phyloP scores from a whole-genome alignment of 1,140 invertebrate genomes.

The Epicauta chinensis region DNA sequence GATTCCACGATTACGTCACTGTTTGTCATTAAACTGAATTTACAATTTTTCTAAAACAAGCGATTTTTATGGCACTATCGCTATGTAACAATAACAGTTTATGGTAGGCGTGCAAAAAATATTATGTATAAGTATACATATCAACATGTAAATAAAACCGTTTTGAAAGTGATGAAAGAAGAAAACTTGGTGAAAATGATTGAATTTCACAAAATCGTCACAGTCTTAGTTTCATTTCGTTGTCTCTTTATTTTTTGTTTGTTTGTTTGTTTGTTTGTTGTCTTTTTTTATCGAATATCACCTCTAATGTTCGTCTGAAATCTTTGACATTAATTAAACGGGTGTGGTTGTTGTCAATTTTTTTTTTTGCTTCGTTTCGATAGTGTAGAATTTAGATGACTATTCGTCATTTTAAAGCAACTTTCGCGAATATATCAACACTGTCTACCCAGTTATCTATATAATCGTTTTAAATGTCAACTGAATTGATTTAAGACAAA shows the following conservation, averaged over 20 bases:
- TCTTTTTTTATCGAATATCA: conserved; percentile 13
- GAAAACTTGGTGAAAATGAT: conserved; percentile 13
- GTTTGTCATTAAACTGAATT: no score
- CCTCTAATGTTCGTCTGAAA: conserved; percentile 8
- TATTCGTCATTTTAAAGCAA: conserved; percentile 30
- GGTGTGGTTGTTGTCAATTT: conserved; percentile 8
- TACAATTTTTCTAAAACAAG: no score
- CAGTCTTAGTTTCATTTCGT: no score
- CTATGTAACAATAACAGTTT: no score
- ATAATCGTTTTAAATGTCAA: conserved; percentile 30
- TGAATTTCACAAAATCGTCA: conserved; percentile 15
- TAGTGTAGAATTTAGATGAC: conserved; percentile 23
- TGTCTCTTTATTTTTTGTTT: no score
- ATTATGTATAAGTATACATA: no score
- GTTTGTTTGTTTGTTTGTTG: no score
- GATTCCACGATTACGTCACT: no score
- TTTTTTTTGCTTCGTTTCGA: conserved; percentile 16
- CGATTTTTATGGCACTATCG: no score
- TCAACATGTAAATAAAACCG: conserved; percentile 9
- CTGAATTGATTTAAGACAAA: conserved; percentile 25
- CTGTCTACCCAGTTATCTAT: conserved; percentile 23
- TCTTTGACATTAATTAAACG: conserved; percentile 17
- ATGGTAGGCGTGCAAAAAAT: no score
- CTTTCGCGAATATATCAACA: conserved; percentile 32
- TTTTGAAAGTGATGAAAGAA: conserved; percentile 12